These are phyloP conservation scores for Falco columbarius DNA, from an alignment of 2,797 vertebrate species.

Conservation along the genomic window DNA sequence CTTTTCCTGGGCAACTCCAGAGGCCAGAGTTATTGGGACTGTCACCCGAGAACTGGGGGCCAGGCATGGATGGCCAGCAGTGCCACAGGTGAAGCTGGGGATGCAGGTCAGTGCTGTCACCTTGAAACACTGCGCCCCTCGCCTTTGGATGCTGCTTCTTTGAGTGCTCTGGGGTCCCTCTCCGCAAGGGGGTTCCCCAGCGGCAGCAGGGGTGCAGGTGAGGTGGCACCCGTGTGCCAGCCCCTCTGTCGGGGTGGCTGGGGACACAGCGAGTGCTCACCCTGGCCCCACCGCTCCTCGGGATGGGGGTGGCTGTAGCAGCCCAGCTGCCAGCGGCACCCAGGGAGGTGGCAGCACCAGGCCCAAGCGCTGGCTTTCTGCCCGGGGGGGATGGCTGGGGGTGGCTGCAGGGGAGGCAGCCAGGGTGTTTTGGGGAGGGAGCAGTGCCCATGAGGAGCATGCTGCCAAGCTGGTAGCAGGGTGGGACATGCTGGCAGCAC, in stretches of 20 bases:
- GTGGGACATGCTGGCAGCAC: background rate
- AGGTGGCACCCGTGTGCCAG: background rate
- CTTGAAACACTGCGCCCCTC: background rate
- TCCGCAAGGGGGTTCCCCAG: background rate
- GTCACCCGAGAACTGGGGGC: background rate
- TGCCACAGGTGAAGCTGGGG: background rate
- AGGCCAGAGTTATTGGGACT: background rate
- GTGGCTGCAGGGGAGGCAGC: background rate
- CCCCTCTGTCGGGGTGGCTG: background rate
- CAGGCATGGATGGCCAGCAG: rapidly evolving
- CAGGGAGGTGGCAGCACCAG: background rate
- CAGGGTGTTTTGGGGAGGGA: background rate
- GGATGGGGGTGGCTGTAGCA: background rate
- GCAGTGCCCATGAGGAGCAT: background rate
- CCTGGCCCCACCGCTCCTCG: background rate
- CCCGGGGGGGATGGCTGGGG: background rate
- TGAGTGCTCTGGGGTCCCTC: background rate
- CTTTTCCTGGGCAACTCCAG: background rate
- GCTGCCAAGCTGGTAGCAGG: background rate
- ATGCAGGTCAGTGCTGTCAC: rapidly evolving
- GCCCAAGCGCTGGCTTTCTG: background rate
- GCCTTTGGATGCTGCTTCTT: background rate
- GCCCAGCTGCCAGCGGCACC: background rate
- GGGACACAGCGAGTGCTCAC: rapidly evolving
- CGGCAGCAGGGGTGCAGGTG: background rate